Conservation (phyloP, 2,113 vertebrate species). For the Vidua macroura region DNA sequence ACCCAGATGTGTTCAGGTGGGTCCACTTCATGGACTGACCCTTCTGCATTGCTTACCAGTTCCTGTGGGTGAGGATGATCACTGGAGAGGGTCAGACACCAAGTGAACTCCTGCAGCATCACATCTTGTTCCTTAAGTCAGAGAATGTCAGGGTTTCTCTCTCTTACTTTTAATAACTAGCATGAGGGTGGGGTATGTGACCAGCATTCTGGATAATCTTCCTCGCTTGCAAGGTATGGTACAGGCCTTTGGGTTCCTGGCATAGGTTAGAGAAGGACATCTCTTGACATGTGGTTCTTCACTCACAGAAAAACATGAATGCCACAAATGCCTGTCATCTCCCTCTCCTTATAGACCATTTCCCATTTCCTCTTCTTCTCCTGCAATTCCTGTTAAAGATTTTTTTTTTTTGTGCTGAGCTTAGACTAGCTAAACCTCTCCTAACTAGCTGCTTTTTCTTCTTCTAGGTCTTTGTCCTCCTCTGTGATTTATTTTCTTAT, state of each 20-base stretch:
- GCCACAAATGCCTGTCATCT: not conserved
- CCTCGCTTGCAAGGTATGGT: accelerated
- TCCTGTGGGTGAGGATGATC: not conserved
- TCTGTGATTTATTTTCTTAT: not conserved
- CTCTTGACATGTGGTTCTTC: not conserved
- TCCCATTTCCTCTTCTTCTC: not conserved
- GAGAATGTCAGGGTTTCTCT: not conserved
- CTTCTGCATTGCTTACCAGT: accelerated
- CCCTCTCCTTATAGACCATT: not conserved
- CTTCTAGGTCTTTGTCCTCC: not conserved
- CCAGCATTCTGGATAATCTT: not conserved
- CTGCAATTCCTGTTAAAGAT: not conserved
- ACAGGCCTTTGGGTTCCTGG: not conserved
- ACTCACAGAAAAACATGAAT: not conserved
- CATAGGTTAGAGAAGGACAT: not conserved
- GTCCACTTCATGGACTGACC: accelerated
- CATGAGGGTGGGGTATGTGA: not conserved
- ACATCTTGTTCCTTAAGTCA: not conserved
- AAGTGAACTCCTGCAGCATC: not conserved
- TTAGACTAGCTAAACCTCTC: not conserved
- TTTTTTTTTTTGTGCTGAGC: not conserved
- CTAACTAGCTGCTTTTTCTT: not conserved
- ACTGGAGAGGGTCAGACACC: not conserved
- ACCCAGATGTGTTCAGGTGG: accelerated
- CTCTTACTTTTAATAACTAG: not conserved